Conservation (phyloP, 1,140 invertebrate species). For the Neuroterus valhalla region DNA sequence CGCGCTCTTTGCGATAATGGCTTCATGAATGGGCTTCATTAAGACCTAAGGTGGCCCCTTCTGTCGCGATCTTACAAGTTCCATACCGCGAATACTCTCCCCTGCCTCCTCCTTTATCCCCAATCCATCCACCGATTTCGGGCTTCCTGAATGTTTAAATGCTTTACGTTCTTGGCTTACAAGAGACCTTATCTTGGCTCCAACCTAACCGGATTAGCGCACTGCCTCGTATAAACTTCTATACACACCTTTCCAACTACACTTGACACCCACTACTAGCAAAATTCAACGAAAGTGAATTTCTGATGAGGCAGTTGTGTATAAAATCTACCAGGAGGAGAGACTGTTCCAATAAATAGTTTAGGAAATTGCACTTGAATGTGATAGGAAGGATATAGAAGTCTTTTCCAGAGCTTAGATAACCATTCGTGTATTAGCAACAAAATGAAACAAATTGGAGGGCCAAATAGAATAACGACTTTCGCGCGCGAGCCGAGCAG, state of each 20-base stretch:
- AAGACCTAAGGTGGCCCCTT: conserved; percentile 61
- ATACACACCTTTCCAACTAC: background rate
- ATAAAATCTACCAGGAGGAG: background rate
- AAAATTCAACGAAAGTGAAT: background rate
- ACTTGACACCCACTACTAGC: background rate
- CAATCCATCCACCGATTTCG: conserved; percentile 42
- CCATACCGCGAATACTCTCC: conserved; percentile 36
- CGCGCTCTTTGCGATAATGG: conserved; percentile 70
- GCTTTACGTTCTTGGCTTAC: conserved; percentile 35
- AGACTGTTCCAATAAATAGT: background rate
- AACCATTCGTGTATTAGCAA: too few relatives aligned
- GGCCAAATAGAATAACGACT: too few relatives aligned
- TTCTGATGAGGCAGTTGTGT: background rate
- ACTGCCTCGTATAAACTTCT: conserved; percentile 5
- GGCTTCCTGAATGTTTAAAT: conserved; percentile 40
- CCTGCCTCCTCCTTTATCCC: conserved; percentile 39
- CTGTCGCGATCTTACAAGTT: conserved; percentile 46
- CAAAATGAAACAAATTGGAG: too few relatives aligned
- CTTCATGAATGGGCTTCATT: conserved; percentile 73
- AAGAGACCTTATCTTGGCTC: conserved; percentile 36
- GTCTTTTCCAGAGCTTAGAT: too few relatives aligned
- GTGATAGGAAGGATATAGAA: too few relatives aligned
- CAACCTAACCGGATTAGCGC: conserved; percentile 48
- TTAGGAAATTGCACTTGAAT: background rate
- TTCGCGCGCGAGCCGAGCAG: too few relatives aligned